These are phyloP conservation scores for Punctoribates punctum DNA, from an alignment of 2,888 invertebrate genomes.

Conservation along the genomic window DNA sequence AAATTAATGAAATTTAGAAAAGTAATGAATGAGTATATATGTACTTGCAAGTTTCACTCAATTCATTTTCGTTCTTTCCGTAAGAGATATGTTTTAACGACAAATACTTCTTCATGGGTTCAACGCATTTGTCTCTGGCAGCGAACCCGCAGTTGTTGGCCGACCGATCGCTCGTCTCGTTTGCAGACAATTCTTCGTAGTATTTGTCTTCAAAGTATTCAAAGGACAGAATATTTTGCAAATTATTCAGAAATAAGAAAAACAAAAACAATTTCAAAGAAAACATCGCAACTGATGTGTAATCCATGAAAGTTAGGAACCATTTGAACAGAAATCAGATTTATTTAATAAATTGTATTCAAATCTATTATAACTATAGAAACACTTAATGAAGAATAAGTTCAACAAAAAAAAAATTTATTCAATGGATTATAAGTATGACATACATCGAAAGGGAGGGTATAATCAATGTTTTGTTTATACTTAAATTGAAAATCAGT, in stretches of 20 bases:
- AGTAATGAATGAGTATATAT: too few relatives aligned
- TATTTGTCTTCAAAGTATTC: background rate
- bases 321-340: too few relatives aligned
- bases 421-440: too few relatives aligned
- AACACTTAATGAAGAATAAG: too few relatives aligned
- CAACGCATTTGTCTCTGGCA: background rate
- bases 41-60: slow-evolving; percentile 5
- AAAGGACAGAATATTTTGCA: background rate
- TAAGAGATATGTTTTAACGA: background rate
- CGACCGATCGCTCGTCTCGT: slow-evolving; percentile 7
- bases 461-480: too few relatives aligned
- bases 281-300: background rate
- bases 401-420: too few relatives aligned
- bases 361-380: too few relatives aligned
- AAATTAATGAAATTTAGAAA: background rate
- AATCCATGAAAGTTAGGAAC: too few relatives aligned
- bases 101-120: slow-evolving; percentile 2
- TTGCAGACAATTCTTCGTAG: background rate
- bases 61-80: slow-evolving; percentile 2
- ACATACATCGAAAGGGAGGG: too few relatives aligned
- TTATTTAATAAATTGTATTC: too few relatives aligned
- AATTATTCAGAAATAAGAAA: background rate
- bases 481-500: too few relatives aligned
- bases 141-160: background rate
- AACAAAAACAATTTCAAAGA: background rate